Evolutionary conservation across 2,888 invertebrate genomes (phyloP), one percentile per base, ranked within the genome.

Genomic region (Melinaea marsaeus): DNA sequence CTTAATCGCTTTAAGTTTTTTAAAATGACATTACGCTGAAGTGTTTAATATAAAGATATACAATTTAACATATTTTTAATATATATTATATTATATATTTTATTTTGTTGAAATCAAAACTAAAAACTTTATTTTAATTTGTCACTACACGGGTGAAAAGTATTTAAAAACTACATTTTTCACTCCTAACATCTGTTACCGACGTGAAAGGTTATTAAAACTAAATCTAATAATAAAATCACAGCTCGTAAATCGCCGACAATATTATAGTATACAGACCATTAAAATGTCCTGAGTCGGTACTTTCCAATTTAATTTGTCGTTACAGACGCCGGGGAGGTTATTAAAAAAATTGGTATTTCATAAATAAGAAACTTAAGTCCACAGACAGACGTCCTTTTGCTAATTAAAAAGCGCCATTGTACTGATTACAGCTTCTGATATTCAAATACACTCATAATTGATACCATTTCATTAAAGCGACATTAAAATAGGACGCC

Each of bases 241-340:
- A 33, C 34, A 45, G 34, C 57, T 57, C 57, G 46, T 48, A 46
- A 57, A 62, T 60, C 46, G 45, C 60, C 48, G 62, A 60, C 62
- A 62, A 62, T 65, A 59, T 62, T 55, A 51, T 51, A 62, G 55
- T 61, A 65, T 62, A 66, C 62, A 59, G 61, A 70, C 72, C 75
- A 76, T 80, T 78, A 75, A 78, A 77, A 75, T 75, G 71, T 71
- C 72, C 72, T 66, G 56, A 69, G 68, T 71, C 68, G 69, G 72
- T 70, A 72, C 73, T 72, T 75, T 80, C 69, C 75, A 79, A 79
- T 81, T 79, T 75, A 77, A 79, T 79, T 73, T 77, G 74, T 79
- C 75, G 67, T 79, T 80, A 78, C 69, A 69, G 72, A 65, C 66
- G 67, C 55, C 68, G 69, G 68, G 75, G 74, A 74, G 71, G 69